Percentiles rank a stretch among this genome's conserved stretches.
Evolutionary conservation across 2,113 vertebrate genomes (phyloP).

Genomic region (Tor tambroides): DNA sequence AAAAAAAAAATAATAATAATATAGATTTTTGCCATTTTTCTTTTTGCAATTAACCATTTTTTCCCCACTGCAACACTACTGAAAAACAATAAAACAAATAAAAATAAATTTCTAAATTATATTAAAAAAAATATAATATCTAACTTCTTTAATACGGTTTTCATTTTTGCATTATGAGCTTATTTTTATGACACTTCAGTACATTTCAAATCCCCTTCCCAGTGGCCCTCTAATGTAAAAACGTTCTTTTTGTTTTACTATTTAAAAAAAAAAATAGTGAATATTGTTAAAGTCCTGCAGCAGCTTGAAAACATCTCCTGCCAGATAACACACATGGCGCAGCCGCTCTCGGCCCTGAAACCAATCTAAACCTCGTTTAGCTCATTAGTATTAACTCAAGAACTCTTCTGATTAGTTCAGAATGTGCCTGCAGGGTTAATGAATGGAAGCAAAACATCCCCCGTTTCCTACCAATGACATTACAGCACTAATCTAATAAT

Average conservation of each 20-base stretch:
- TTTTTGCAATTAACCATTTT: too few species aligned
- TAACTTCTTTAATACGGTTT: too few species aligned
- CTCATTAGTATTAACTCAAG: constrained; percentile 46
- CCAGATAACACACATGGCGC: constrained; percentile 6
- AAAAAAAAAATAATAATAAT: too few species aligned
- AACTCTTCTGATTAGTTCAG: constrained; percentile 42
- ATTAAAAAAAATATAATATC: too few species aligned
- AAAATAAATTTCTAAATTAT: too few species aligned
- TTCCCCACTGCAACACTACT: too few species aligned
- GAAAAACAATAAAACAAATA: too few species aligned
- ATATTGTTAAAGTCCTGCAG: not conserved
- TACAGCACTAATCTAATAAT: constrained; percentile 51
- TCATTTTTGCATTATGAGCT: not conserved
- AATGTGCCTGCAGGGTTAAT: constrained; percentile 48
- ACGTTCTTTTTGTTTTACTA: not conserved
- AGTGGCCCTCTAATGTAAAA: not conserved
- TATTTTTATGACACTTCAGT: not conserved
- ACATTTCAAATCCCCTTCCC: not conserved
- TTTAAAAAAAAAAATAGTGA: not conserved
- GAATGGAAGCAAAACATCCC: constrained; percentile 47
- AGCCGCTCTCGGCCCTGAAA: not conserved
- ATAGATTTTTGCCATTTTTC: too few species aligned
- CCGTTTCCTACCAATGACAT: constrained; percentile 36
- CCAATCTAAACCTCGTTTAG: constrained; percentile 30
- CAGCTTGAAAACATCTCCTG: constrained; percentile 7